Conservation (phyloP, 1,140 invertebrate genomes). For the Galleria mellonella region DNA sequence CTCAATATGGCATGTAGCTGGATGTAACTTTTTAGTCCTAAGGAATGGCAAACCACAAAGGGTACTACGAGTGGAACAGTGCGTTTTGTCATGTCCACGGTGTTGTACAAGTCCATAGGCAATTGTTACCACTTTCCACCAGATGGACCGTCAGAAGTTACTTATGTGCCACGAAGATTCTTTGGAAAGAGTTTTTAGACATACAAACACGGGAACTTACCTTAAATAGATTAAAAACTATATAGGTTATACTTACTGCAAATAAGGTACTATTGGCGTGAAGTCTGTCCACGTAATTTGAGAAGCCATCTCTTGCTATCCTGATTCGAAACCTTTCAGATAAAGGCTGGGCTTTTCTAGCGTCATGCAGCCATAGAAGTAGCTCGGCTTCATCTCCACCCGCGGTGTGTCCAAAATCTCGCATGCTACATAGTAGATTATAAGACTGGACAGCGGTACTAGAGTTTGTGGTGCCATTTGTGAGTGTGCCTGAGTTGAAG, state of each 20-base stretch:
- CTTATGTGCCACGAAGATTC: too few relatives aligned
- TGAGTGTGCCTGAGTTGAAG: slow-evolving; percentile 54
- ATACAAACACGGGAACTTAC: too few relatives aligned
- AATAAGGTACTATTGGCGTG: slow-evolving; percentile 93
- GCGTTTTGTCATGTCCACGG: too few relatives aligned
- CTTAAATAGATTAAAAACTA: too few relatives aligned
- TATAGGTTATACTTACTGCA: slow-evolving; percentile 77
- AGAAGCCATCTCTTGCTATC: slow-evolving; percentile 92
- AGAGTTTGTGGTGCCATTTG: slow-evolving; percentile 25
- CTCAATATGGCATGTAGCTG: too few relatives aligned
- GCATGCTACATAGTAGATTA: slow-evolving; percentile 91
- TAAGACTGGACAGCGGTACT: slow-evolving; percentile 76
- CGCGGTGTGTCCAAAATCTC: slow-evolving; percentile 89
- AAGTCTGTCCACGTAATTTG: slow-evolving; percentile 90
- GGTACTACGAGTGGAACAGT: too few relatives aligned
- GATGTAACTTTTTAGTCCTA: too few relatives aligned
- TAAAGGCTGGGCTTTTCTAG: slow-evolving; percentile 80
- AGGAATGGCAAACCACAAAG: too few relatives aligned
- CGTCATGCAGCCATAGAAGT: slow-evolving; percentile 91
- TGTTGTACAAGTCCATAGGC: too few relatives aligned
- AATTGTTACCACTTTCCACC: too few relatives aligned
- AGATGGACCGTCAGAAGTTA: too few relatives aligned
- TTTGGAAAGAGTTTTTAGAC: too few relatives aligned
- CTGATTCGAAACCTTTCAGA: slow-evolving; percentile 92
- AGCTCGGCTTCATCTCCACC: slow-evolving; percentile 92